Conservation (phyloP, 2,797 vertebrate genomes). For the Peromyscus aztecus region DNA sequence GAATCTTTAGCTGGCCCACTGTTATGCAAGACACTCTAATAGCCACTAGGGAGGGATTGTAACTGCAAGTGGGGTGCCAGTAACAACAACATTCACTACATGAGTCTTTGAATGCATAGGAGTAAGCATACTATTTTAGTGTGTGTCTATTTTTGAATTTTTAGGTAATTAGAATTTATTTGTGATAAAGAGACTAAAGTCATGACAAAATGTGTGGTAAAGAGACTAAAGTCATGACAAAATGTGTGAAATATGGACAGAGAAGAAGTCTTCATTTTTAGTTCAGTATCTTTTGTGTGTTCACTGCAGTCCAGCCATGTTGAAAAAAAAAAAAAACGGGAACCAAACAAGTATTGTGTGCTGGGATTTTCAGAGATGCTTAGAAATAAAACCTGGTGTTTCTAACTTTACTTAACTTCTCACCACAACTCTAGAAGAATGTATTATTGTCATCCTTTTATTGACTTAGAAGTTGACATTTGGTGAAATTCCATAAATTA, state of each 20-base stretch:
- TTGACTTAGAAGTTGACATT: neutral
- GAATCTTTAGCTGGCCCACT: neutral
- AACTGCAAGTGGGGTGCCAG: neutral
- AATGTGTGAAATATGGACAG: too few species aligned
- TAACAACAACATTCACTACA: neutral
- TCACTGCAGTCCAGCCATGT: neutral
- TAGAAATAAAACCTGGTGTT: constrained; percentile 6
- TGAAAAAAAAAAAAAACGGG: neutral
- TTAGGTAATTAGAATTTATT: neutral
- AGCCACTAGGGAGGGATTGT: neutral
- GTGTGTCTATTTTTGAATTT: constrained; percentile 11
- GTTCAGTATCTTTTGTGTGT: neutral
- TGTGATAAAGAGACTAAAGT: neutral
- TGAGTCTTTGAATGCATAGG: neutral
- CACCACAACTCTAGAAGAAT: neutral
- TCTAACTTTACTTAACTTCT: neutral
- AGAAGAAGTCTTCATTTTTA: neutral
- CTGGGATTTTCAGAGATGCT: neutral
- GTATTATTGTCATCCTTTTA: neutral
- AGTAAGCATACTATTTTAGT: neutral
- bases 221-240: too few species aligned
- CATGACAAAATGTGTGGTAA: neutral
- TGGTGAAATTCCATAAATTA: neutral
- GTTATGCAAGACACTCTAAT: neutral
- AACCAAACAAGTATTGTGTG: neutral